phyloP scores from a whole-genome alignment of 2,888 invertebrate species.

The Ormyrus labotus region DNA sequence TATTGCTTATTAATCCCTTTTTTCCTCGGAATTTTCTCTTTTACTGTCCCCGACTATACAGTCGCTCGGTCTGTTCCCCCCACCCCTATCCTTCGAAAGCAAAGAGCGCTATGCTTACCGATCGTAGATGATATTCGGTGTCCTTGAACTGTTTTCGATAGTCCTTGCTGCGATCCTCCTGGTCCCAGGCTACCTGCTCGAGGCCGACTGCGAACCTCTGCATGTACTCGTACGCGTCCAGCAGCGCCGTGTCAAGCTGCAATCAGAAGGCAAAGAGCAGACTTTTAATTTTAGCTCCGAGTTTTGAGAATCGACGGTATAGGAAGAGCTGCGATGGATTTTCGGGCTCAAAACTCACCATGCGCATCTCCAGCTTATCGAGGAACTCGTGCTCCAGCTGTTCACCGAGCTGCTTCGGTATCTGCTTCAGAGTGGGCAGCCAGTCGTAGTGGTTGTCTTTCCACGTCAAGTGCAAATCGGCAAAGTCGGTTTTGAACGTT shows the following conservation, averaged over 20 bases:
- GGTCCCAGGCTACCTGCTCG: conserved; percentile 81
- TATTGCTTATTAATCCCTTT: conserved; percentile 26
- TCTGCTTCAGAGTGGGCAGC: conserved; percentile 75
- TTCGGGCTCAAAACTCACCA: conserved; percentile 57
- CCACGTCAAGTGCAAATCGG: conserved; percentile 75
- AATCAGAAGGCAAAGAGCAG: conserved; percentile 58
- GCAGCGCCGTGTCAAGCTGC: conserved; percentile 78
- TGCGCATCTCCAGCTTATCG: conserved; percentile 75
- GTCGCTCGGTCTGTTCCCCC: no score
- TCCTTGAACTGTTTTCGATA: conserved; percentile 78
- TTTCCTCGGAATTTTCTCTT: conserved; percentile 33
- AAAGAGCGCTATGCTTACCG: conserved; percentile 70
- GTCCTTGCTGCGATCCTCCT: conserved; percentile 77
- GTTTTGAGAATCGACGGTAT: neutral
- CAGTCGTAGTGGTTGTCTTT: conserved; percentile 76
- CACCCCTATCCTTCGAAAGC: neutral
- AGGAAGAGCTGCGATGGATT: neutral
- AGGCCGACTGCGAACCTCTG: conserved; percentile 85
- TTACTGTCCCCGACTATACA: neutral
- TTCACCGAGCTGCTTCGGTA: conserved; percentile 77
- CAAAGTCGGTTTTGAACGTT: conserved; percentile 75
- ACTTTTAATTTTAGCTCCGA: neutral
- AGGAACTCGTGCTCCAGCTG: conserved; percentile 73
- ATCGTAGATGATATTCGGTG: conserved; percentile 80
- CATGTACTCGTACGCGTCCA: conserved; percentile 81